Conservation (phyloP, 2,113 vertebrate genomes). For the Electrona antarctica region DNA sequence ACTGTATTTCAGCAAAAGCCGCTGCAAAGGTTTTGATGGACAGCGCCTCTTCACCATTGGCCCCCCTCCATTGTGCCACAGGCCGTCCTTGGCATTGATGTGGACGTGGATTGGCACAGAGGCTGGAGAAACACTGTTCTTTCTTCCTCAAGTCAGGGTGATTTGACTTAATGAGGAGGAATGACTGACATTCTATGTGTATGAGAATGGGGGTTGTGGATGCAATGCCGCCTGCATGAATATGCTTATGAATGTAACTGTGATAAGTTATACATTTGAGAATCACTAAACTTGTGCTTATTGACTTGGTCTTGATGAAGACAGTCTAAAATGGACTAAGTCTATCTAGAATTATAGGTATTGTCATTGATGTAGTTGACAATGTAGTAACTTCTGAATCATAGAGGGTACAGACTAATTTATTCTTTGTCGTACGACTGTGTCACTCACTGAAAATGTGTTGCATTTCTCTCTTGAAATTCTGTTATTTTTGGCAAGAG, state of each 20-base stretch:
- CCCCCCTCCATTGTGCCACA: conserved; percentile 58
- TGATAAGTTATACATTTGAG: not conserved
- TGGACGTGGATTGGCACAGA: conserved; percentile 60
- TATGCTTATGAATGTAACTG: not conserved
- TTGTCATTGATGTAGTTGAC: too few relatives aligned
- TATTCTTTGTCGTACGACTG: too few relatives aligned
- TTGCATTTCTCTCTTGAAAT: too few relatives aligned
- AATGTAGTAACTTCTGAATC: too few relatives aligned
- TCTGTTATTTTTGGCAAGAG: too few relatives aligned
- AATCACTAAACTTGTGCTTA: too few relatives aligned
- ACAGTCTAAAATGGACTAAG: too few relatives aligned
- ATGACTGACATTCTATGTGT: conserved; percentile 56
- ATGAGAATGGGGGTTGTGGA: conserved; percentile 72
- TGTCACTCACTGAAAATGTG: too few relatives aligned
- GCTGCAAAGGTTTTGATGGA: conserved; percentile 44
- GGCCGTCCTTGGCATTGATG: conserved; percentile 58
- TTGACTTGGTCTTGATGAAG: too few relatives aligned
- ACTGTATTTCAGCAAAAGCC: conserved; percentile 45
- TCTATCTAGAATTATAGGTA: too few relatives aligned
- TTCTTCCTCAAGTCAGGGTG: conserved; percentile 61
- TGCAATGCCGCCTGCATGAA: conserved; percentile 52
- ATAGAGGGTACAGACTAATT: too few relatives aligned
- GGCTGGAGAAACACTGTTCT: conserved; percentile 63
- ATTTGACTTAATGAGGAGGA: conserved; percentile 52
- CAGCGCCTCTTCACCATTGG: conserved; percentile 51